Conservation (phyloP, 2,113 vertebrate species). For the Polyodon spathula region DNA sequence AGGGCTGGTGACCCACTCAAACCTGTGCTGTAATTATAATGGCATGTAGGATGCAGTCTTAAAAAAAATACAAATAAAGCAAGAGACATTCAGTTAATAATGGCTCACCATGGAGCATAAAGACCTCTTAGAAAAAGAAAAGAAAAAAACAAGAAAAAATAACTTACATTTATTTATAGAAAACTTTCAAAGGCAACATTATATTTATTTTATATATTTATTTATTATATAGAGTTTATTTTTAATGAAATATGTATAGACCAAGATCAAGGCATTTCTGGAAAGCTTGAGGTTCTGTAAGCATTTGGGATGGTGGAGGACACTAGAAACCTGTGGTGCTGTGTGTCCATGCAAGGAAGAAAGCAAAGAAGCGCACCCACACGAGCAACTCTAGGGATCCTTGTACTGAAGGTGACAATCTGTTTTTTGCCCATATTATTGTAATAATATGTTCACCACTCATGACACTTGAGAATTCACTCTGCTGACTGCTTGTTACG, state of each 20-base stretch:
- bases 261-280: slow-evolving; percentile 74
- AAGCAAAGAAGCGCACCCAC: slow-evolving; percentile 58
- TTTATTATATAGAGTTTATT: slow-evolving; percentile 88
- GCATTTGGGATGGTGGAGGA: slow-evolving; percentile 60
- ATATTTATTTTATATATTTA: slow-evolving; percentile 87
- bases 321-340: slow-evolving; percentile 67
- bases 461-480: slow-evolving; percentile 58
- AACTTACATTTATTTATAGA: slow-evolving; percentile 82
- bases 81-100: slow-evolving; percentile 60
- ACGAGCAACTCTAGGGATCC: no score
- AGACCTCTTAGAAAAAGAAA: slow-evolving; percentile 66
- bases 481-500: slow-evolving; percentile 68
- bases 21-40: slow-evolving; percentile 60
- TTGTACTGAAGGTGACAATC: no score
- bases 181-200: slow-evolving; percentile 78
- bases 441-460: slow-evolving; percentile 62
- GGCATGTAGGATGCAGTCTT: slow-evolving; percentile 63
- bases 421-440: slow-evolving; percentile 66
- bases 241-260: slow-evolving; percentile 84
- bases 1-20: slow-evolving; percentile 60
- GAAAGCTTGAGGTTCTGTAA: slow-evolving; percentile 74
- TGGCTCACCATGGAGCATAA: slow-evolving; percentile 60
- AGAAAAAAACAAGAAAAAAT: slow-evolving; percentile 29
- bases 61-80: slow-evolving; percentile 38
- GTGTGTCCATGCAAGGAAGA: slow-evolving; percentile 64